Evolutionary conservation across 2,113 vertebrate genomes (phyloP).

Genomic region (Lontra canadensis): DNA sequence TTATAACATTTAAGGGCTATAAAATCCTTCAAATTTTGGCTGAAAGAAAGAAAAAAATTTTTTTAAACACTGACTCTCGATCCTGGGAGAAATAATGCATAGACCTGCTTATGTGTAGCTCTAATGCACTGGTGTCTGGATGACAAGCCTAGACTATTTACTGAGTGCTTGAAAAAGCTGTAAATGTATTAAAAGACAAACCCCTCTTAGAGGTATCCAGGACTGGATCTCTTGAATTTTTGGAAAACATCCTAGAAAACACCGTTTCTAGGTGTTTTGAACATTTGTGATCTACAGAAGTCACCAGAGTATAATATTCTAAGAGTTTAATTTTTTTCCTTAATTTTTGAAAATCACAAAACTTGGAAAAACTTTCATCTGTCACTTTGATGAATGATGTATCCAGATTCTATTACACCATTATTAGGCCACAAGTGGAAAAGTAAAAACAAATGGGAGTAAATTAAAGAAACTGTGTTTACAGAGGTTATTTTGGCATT

Average conservation of each 20-base stretch:
- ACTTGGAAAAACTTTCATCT: not conserved
- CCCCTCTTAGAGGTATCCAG: not conserved
- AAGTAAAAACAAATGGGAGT: conserved; percentile 14
- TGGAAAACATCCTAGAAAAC: not conserved
- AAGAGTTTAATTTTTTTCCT: not conserved
- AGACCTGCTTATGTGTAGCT: not conserved
- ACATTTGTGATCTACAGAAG: not conserved
- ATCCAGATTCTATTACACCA: not conserved
- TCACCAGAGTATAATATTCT: not conserved
- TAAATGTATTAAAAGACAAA: not conserved
- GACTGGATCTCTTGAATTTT: not conserved
- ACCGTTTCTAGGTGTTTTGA: not conserved
- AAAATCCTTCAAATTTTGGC: not conserved
- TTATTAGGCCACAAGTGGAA: conserved; percentile 27
- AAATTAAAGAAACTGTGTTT: conserved; percentile 21
- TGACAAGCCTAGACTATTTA: not conserved
- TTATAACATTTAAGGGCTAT: not conserved
- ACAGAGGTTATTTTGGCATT: not conserved
- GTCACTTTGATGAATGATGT: not conserved
- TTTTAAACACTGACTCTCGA: not conserved
- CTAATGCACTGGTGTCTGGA: not conserved
- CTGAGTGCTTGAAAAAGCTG: not conserved
- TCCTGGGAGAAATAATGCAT: not conserved
- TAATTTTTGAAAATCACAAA: not conserved
- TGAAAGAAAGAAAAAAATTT: not conserved